These are phyloP conservation scores for Papilio glaucus DNA, from an alignment of 1,140 invertebrate genomes.

Conservation along the genomic window DNA sequence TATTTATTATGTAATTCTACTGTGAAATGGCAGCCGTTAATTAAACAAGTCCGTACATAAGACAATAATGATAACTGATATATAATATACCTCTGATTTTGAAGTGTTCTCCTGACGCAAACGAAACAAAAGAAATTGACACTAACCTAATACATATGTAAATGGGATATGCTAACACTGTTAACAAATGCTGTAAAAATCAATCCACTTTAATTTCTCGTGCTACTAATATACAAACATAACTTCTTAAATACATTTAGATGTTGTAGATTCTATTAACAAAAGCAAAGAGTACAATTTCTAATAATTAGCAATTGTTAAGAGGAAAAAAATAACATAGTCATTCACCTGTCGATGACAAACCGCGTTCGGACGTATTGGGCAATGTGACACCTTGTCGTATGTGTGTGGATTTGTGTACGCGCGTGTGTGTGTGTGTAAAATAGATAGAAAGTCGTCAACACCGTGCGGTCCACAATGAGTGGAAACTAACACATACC, in stretches of 20 bases:
- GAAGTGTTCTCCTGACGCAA: background rate
- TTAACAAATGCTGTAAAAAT: constrained; percentile 31
- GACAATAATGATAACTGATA: too few species aligned
- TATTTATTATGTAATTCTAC: too few species aligned
- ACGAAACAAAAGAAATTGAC: constrained; percentile 19
- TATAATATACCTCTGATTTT: too few species aligned
- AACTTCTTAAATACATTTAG: background rate
- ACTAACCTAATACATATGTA: constrained; percentile 3
- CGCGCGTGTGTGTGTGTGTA: constrained; percentile 38
- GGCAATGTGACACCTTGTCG: constrained; percentile 66
- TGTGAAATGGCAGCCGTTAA: too few species aligned
- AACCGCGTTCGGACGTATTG: constrained; percentile 52
- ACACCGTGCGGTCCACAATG: constrained; percentile 59
- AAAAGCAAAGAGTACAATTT: constrained; percentile 14
- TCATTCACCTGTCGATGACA: constrained; percentile 47
- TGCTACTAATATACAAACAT: constrained; percentile 27
- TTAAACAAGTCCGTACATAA: too few species aligned
- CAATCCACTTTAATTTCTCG: constrained; percentile 34
- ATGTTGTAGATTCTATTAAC: constrained; percentile 10
- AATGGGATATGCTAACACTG: constrained; percentile 21
- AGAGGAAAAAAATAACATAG: constrained; percentile 30
- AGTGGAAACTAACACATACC: constrained; percentile 72
- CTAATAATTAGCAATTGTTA: constrained; percentile 4
- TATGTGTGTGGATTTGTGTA: constrained; percentile 43
- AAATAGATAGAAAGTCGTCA: constrained; percentile 69